Percentiles rank a stretch among this genome's conserved stretches.
Conservation (phyloP, 1,140 invertebrate species). For the Lineus longissimus region DNA sequence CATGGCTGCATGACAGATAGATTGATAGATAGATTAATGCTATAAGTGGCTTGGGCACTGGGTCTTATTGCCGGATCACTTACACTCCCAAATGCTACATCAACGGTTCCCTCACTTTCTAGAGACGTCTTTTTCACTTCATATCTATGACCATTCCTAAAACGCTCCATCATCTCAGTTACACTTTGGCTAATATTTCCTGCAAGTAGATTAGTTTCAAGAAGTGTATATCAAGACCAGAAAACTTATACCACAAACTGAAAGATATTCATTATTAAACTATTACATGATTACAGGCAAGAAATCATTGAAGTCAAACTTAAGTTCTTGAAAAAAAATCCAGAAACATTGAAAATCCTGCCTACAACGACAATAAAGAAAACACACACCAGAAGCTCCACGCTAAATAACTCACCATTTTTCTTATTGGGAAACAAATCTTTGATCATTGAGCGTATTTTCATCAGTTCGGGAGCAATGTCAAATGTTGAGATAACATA, state of each 20-base stretch:
- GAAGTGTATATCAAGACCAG: too few species aligned
- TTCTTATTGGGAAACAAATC: conserved; percentile 29
- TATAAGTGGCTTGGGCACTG: too few species aligned
- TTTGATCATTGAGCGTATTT: conserved; percentile 22
- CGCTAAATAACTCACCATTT: conserved; percentile 23
- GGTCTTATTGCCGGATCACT: too few species aligned
- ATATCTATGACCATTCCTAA: conserved; percentile 20
- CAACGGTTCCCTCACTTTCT: conserved; percentile 26
- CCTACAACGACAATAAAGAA: too few species aligned
- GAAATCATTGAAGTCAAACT: too few species aligned
- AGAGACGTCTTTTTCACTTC: conserved; percentile 20
- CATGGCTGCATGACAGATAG: too few species aligned
- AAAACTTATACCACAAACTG: too few species aligned
- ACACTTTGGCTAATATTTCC: conserved; percentile 25
- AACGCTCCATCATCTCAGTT: conserved; percentile 25
- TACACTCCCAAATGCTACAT: conserved; percentile 29
- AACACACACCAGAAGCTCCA: not conserved
- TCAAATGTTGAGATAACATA: conserved; percentile 26
- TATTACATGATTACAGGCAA: too few species aligned
- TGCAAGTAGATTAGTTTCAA: too few species aligned
- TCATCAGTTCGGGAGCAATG: conserved; percentile 21
- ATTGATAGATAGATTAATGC: too few species aligned
- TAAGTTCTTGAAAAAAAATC: conserved; percentile 9
- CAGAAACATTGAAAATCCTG: too few species aligned
- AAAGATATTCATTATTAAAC: too few species aligned